Conservation (phyloP, 2,797 vertebrate genomes). For the Lepilemur ruficaudatus region DNA sequence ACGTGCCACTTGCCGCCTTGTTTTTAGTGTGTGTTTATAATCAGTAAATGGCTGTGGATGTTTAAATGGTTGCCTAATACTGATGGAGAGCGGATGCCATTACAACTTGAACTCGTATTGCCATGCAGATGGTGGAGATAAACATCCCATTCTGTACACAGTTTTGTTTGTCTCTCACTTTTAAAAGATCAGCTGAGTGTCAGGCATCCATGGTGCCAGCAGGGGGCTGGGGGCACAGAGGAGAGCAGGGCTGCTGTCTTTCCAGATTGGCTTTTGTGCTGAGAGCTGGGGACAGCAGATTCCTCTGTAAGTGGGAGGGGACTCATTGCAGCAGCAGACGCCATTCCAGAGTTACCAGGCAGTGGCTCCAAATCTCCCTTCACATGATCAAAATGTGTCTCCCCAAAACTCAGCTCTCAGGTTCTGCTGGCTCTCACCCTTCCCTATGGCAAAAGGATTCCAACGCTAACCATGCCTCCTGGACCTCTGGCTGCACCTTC, state of each 20-base stretch:
- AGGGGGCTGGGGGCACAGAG: background rate
- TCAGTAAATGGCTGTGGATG: slow-evolving; percentile 70
- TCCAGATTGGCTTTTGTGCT: background rate
- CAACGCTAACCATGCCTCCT: too few relatives aligned
- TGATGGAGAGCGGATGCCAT: slow-evolving; percentile 70
- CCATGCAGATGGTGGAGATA: slow-evolving; percentile 78
- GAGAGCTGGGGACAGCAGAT: background rate
- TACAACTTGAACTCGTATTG: slow-evolving; percentile 65
- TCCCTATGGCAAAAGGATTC: background rate
- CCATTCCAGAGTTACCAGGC: background rate
- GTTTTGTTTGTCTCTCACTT: slow-evolving; percentile 67
- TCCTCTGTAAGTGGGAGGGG: background rate
- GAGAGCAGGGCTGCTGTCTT: background rate
- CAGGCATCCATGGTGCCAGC: background rate
- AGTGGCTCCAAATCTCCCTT: background rate
- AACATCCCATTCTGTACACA: slow-evolving; percentile 62
- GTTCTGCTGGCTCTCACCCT: background rate
- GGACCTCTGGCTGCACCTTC: background rate
- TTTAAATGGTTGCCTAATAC: slow-evolving; percentile 70
- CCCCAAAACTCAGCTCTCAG: background rate
- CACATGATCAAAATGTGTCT: background rate
- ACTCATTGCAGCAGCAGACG: background rate
- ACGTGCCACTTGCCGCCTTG: slow-evolving; percentile 47
- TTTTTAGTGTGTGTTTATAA: slow-evolving; percentile 70
- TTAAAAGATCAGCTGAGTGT: slow-evolving; percentile 55